phyloP scores from a whole-genome alignment of 2,113 vertebrate species.

The Speoplatyrhinus poulsoni region DNA sequence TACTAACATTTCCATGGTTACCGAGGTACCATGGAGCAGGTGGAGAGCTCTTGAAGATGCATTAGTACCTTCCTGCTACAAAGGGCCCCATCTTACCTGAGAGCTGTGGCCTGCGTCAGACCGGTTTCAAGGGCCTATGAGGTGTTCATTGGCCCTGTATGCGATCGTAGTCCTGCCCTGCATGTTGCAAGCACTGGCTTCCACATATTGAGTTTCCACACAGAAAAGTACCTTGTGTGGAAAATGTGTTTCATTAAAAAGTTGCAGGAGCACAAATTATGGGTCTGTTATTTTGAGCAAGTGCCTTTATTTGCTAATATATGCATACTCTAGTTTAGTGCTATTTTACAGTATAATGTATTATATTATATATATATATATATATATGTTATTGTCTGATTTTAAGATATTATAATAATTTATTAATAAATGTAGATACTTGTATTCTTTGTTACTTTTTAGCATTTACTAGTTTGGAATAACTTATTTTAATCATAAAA shows the following conservation, averaged over 20 bases:
- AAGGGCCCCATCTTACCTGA: conserved; percentile 48
- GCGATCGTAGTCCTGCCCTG: not conserved
- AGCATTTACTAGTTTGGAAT: too few relatives aligned
- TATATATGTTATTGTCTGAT: too few relatives aligned
- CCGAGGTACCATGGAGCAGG: conserved; percentile 43
- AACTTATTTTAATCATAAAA: too few relatives aligned
- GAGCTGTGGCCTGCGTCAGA: conserved; percentile 44
- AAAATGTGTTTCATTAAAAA: not conserved
- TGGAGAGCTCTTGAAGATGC: conserved; percentile 68
- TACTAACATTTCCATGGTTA: conserved; percentile 67
- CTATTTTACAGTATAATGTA: too few relatives aligned
- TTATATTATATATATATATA: too few relatives aligned
- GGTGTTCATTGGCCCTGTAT: conserved; percentile 21
- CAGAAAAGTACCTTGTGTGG: not conserved
- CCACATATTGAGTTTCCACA: conserved; percentile 1
- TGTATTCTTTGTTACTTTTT: too few relatives aligned
- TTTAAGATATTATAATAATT: too few relatives aligned
- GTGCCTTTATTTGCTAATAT: too few relatives aligned
- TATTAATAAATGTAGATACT: too few relatives aligned
- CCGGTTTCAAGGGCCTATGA: conserved; percentile 32
- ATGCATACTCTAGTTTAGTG: too few relatives aligned
- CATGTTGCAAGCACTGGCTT: conserved; percentile 10
- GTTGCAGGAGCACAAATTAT: not conserved
- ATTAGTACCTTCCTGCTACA: conserved; percentile 63
- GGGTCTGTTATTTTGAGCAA: too few relatives aligned